phyloP scores from a whole-genome alignment of 2,888 invertebrate genomes.

The Prosopocoilus inquinatus region DNA sequence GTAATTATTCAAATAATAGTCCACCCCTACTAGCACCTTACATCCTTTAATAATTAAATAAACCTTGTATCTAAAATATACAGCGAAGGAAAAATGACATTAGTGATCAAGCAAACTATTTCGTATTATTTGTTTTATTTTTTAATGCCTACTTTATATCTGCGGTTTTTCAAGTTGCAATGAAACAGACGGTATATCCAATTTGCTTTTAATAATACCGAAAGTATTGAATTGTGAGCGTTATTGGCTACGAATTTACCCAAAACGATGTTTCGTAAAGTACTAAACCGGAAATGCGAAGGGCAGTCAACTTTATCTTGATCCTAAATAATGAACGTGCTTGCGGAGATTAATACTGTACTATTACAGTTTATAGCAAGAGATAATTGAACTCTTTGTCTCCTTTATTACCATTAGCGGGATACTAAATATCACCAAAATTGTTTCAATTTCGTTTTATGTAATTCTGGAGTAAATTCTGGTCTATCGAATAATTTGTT shows the following conservation, averaged over 20 bases:
- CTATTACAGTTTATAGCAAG: slow-evolving; percentile 25
- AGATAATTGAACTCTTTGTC: slow-evolving; percentile 29
- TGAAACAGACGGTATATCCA: neutral
- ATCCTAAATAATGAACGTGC: slow-evolving; percentile 20
- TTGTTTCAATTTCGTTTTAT: neutral
- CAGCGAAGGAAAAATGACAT: too few species aligned
- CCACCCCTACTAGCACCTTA: too few species aligned
- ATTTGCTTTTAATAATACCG: too few species aligned
- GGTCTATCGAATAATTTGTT: too few species aligned
- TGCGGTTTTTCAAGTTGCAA: neutral
- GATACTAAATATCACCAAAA: slow-evolving; percentile 21
- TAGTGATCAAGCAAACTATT: too few species aligned
- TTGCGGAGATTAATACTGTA: slow-evolving; percentile 23
- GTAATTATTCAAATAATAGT: too few species aligned
- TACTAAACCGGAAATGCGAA: neutral
- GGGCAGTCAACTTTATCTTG: slow-evolving; percentile 15
- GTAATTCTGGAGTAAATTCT: too few species aligned
- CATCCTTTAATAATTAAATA: too few species aligned
- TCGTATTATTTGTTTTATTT: too few species aligned
- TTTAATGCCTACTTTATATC: neutral
- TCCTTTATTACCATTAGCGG: slow-evolving; percentile 25
- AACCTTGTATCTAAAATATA: too few species aligned
- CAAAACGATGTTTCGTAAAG: neutral
- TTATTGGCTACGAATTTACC: neutral
- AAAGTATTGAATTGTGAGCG: too few species aligned